Base-by-base conservation (phyloP, 2,888 invertebrate species). In the Amorpha juglandis region DNA sequence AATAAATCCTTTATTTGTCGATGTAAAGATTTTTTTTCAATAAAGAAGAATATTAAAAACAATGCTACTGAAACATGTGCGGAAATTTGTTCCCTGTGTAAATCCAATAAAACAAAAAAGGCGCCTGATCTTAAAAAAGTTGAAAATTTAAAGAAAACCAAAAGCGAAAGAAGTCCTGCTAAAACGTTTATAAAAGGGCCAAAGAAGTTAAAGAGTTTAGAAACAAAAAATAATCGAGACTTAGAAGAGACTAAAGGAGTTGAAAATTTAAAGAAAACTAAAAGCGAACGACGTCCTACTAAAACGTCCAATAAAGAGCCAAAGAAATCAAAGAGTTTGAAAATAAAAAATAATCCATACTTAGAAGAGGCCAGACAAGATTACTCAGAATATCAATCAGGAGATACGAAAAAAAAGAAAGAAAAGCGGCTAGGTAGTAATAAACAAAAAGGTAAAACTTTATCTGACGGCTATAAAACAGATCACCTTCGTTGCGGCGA, bases 281-380 rank as follows among this genome's bases (percentile, higher is more conserved):
- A 72, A 71, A 76, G 70, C 70, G 72, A 69, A n/a, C 67, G 69
- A 38, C 65, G 48, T 63, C 67, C 68, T 38, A 66, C 65, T 38
- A 70, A 67, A 65, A 11, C 16, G 27, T 47, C 48, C 21, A 21
- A 19, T 51, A 64, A 66, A 47, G 12, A 62, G 38, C 53, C 68
- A 6, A 76, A 72, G 65, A 70, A 69, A 65, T 66, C 69, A 0
- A 72, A 71, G 63, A 76, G 72, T 58, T 62, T 67, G 14, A 74
- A 73, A 69, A 53, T 63, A 11, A 48, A 48, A 33, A 63, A 63
- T 33, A n/a, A 63, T 1, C 21, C 9, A 11, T 21, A 48, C 1
- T 58, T 35, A 16, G 3, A 38, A 16, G 19, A 42, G 11, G 12
- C 19, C 2, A 19, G 19, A 38, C 6, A 58, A 6, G 16, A 58